These are phyloP conservation scores for Chouioia cunea DNA, from an alignment of 2,888 invertebrate genomes.

Conservation along the genomic window DNA sequence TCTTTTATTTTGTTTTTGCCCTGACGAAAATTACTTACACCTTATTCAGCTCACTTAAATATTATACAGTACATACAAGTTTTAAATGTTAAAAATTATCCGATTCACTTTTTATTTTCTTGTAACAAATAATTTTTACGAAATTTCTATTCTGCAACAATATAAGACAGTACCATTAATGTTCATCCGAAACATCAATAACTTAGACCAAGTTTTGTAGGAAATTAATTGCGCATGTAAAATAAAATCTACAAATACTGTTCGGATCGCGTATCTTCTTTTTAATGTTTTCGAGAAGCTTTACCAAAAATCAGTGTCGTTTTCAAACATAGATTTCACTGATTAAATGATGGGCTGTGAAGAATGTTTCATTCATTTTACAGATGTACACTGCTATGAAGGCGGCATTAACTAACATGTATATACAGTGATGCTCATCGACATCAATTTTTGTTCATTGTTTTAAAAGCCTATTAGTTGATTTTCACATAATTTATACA, in stretches of 20 bases:
- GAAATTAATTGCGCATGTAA: constrained; percentile 18
- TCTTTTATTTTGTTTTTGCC: constrained; percentile 33
- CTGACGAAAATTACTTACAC: constrained; percentile 34
- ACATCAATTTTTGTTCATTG: constrained; percentile 25
- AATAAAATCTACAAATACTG: constrained; percentile 47
- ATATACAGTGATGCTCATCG: constrained; percentile 35
- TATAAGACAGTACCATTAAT: constrained; percentile 1
- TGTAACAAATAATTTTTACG: constrained; percentile 17
- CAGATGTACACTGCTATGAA: constrained; percentile 42
- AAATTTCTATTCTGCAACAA: too few species aligned
- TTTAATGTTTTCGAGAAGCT: constrained; percentile 16
- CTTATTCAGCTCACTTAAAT: constrained; percentile 39
- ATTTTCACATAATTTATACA: constrained; percentile 45
- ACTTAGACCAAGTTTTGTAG: constrained; percentile 18
- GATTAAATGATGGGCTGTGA: constrained; percentile 16
- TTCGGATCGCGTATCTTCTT: constrained; percentile 32
- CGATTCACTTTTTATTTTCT: not conserved
- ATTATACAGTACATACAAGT: constrained; percentile 48
- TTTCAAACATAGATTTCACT: constrained; percentile 26
- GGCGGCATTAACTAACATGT: constrained; percentile 35
- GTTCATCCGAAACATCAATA: constrained; percentile 12
- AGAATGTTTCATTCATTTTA: constrained; percentile 36
- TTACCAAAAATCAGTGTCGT: constrained; percentile 11
- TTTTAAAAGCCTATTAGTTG: constrained; percentile 32
- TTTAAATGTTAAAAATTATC: constrained; percentile 39